These are phyloP conservation scores for Drosophila navojoa DNA, from an alignment of 1,140 invertebrate species.

Conservation along the genomic window DNA sequence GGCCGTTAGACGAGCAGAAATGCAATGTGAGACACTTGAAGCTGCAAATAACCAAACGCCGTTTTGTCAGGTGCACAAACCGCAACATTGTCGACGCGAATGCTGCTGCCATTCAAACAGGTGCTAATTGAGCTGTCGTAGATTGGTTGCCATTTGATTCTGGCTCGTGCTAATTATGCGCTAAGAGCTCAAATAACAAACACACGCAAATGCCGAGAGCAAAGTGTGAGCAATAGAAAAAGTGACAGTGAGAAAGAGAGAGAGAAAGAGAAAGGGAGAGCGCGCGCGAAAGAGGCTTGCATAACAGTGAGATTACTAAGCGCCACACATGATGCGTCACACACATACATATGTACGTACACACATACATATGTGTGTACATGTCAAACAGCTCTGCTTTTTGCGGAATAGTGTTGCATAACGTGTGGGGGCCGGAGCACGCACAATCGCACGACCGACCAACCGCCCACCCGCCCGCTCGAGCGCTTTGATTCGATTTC, in stretches of 20 bases:
- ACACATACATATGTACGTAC: not conserved
- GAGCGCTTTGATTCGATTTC: not conserved
- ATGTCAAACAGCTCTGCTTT: too few species aligned
- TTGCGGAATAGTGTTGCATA: not conserved
- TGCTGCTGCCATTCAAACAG: conserved; percentile 5
- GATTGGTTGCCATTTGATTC: not conserved
- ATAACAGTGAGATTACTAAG: conserved; percentile 21
- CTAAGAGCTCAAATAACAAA: not conserved
- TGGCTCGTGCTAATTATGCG: conserved; percentile 19
- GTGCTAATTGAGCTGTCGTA: conserved; percentile 40
- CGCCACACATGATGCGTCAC: conserved; percentile 13
- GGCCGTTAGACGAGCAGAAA: not conserved
- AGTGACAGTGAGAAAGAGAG: not conserved
- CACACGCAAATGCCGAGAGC: not conserved
- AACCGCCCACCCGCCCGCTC: not conserved
- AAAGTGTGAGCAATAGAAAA: not conserved
- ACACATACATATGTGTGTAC: not conserved
- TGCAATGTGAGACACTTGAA: conserved; percentile 17
- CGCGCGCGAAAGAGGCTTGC: conserved; percentile 2
- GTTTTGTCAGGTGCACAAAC: conserved; percentile 35
- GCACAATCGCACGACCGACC: not conserved
- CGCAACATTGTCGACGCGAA: conserved; percentile 5
- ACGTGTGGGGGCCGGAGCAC: conserved; percentile 1
- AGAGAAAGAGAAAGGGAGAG: not conserved
- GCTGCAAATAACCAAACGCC: conserved; percentile 9